These are phyloP conservation scores for Grallaria varia DNA, from an alignment of 2,113 vertebrate species.

Conservation along the genomic window DNA sequence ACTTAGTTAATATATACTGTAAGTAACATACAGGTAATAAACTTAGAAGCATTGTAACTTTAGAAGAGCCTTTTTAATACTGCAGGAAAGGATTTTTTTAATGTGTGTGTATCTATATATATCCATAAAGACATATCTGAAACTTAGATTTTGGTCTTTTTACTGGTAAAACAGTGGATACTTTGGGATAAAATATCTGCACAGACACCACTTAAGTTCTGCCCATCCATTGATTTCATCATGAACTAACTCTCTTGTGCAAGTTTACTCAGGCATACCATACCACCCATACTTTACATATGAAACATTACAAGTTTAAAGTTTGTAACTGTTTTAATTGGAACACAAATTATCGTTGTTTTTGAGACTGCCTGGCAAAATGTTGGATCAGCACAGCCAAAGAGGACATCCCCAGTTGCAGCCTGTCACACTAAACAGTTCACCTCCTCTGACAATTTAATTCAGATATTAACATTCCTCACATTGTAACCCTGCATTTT, in stretches of 20 bases:
- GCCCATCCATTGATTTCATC: background rate
- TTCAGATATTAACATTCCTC: constrained; percentile 75
- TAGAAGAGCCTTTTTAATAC: background rate
- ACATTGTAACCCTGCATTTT: constrained; percentile 63
- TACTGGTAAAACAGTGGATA: background rate
- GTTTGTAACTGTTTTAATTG: background rate
- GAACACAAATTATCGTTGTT: background rate
- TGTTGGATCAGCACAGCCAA: background rate
- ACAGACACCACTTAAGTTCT: background rate
- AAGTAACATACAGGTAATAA: background rate
- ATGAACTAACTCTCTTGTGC: background rate
- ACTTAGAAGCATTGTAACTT: background rate
- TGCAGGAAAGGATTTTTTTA: background rate
- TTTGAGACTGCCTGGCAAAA: background rate
- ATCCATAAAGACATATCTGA: background rate
- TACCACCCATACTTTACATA: background rate
- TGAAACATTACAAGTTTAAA: background rate
- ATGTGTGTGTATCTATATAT: rapidly evolving
- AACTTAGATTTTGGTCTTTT: background rate
- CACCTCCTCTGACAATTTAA: constrained; percentile 62
- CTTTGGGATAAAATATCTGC: background rate
- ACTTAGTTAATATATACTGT: background rate
- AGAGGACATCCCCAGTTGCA: constrained; percentile 30
- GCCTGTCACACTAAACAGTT: constrained; percentile 48
- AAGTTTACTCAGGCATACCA: background rate